A percentile compares a stretch with the other conserved stretches of the same genome.
These are phyloP conservation scores for Parnassius orleans DNA, from an alignment of 2,888 invertebrate genomes.

Conservation along the genomic window DNA sequence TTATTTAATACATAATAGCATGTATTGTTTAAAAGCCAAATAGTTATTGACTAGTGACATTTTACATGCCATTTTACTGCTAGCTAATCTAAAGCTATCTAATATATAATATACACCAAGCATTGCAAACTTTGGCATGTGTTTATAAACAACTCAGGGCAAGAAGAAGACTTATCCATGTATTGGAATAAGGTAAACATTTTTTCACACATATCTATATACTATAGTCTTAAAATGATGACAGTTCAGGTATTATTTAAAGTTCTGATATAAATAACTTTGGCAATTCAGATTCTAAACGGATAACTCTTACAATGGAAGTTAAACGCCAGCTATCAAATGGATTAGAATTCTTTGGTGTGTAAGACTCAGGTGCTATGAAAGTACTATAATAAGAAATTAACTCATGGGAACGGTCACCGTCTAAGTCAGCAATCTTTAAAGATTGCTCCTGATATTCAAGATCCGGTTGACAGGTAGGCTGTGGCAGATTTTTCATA, in stretches of 20 bases:
- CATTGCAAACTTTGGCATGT: conserved; percentile 38
- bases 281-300: conserved; percentile 86
- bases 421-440: conserved; percentile 87
- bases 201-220: conserved; percentile 8
- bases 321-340: conserved; percentile 82
- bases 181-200: not conserved
- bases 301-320: conserved; percentile 85
- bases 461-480: conserved; percentile 87
- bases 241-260: conserved; percentile 34
- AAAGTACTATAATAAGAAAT: conserved; percentile 88
- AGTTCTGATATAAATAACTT: conserved; percentile 82
- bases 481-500: conserved; percentile 53
- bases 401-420: conserved; percentile 88
- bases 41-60: conserved; percentile 17
- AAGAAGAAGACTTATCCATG: conserved; percentile 2
- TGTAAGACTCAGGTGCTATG: conserved; percentile 62
- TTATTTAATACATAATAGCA: not conserved
- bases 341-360: conserved; percentile 57
- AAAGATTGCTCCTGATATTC: conserved; percentile 87
- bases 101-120: conserved; percentile 40
- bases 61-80: conserved; percentile 27
- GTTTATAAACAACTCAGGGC: conserved; percentile 25
- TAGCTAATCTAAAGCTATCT: conserved; percentile 45
- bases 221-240: not conserved
- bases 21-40: conserved; percentile 1